Conservation (phyloP, 2,888 invertebrate species). For the Oligia strigilis region DNA sequence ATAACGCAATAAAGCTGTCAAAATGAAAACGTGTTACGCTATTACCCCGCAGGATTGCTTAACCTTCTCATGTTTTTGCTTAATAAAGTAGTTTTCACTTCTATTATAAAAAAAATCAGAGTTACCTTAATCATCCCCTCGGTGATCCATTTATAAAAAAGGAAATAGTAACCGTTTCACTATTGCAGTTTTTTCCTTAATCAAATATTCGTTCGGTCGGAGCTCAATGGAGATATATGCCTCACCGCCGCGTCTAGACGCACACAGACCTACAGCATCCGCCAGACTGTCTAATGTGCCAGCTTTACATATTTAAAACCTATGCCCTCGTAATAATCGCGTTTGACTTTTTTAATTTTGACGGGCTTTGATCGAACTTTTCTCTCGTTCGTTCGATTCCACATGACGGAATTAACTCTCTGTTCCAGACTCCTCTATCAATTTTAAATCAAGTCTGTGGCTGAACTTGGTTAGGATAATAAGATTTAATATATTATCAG, state of each 20-base stretch:
- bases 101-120: not conserved
- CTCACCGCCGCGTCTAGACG: slow-evolving; percentile 77
- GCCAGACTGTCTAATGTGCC: slow-evolving; percentile 75
- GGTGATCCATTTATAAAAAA: slow-evolving; percentile 13
- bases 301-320: slow-evolving; percentile 78
- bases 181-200: slow-evolving; percentile 81
- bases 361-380: slow-evolving; percentile 59
- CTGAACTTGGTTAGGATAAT: slow-evolving; percentile 26
- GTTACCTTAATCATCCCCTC: not conserved
- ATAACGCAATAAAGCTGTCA: no score
- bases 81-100: no score
- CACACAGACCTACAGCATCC: slow-evolving; percentile 59
- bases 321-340: slow-evolving; percentile 70
- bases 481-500: slow-evolving; percentile 68
- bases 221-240: slow-evolving; percentile 78
- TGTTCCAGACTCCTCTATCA: slow-evolving; percentile 39
- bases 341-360: slow-evolving; percentile 74
- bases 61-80: no score
- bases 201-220: slow-evolving; percentile 84
- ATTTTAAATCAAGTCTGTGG: slow-evolving; percentile 54
- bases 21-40: no score
- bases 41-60: no score
- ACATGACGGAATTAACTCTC: slow-evolving; percentile 36
- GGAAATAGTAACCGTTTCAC: slow-evolving; percentile 69
- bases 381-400: slow-evolving; percentile 47